Evolutionary conservation across 2,888 invertebrate species (phyloP), one percentile per base, ranked within the genome.

Genomic region (Pollenia labialis): DNA sequence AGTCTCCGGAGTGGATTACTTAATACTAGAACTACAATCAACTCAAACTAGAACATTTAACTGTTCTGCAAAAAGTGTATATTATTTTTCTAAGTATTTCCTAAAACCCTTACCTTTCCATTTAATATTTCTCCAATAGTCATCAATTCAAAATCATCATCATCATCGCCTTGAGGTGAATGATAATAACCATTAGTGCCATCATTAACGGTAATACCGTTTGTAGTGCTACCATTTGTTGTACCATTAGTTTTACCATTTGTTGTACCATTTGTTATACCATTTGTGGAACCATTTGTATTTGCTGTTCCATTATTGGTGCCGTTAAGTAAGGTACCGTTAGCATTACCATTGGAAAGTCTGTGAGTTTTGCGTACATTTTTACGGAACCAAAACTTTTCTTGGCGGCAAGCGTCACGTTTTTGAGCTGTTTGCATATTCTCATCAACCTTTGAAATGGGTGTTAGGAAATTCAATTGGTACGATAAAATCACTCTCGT

Each of bases 401-500:
- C 96, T 77, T 94, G 94, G 58, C 95, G 94, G 79, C 97, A 96
- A 3, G 99, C 99, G 93, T 98, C 97, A 80, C 97, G 95, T 90
- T 97, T 97, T 94, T 99, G 99, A 0, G 99, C 99, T 77, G 96
- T 96, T 91, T 96, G 96, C 98, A 99, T 98, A 93, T 99, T 99
- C 94, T 99, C 99, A 92, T 99, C 98, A 74, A 98, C 97, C 95
- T 98, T 98, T 91, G 98, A 98, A 89, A 99, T 99, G 23, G 99
- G 99, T 93, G 99, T 97, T 76, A 99, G 95, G 91, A 99, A 97
- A 94, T 99, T 98, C 85, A 99, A 95, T 90, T 98, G 96, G 94
- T 98, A 99, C 16, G 99, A 98, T 68, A 99, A 95, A 90, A 99
- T 99, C 88, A 99, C 99, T 89, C 99, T 94, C 0, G 99, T 99